Percentiles rank a stretch among this genome's conserved stretches.
phyloP scores from a whole-genome alignment of 92 coral and sea anemone genomes.

The Bergia puertoricense region DNA sequence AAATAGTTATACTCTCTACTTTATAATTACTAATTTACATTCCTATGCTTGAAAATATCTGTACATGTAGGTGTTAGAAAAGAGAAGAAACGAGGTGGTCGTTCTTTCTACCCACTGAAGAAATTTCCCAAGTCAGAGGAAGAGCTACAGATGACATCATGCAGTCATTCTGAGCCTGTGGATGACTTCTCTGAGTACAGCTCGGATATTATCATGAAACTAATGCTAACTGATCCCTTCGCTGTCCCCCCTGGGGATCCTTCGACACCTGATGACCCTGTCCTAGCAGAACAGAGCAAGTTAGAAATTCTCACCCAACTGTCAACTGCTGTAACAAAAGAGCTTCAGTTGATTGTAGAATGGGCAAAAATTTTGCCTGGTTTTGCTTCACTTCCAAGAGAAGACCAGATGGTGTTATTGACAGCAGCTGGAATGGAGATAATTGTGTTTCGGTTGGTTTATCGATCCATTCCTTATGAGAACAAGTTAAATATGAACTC shows the following conservation, averaged over 20 bases:
- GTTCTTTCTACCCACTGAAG: conserved; percentile 90
- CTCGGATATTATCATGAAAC: conserved; percentile 5
- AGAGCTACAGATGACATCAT: conserved; percentile 22
- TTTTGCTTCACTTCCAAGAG: background rate
- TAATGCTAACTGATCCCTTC: no score
- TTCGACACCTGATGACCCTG: conserved; percentile 46
- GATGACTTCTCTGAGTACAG: conserved; percentile 35
- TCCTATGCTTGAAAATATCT: background rate
- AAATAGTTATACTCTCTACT: no score
- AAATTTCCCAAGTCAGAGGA: background rate
- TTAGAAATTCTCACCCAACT: conserved; percentile 71
- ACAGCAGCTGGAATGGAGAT: conserved; percentile 59
- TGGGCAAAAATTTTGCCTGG: no score
- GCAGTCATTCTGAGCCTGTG: conserved; percentile 22
- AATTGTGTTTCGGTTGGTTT: conserved; percentile 71
- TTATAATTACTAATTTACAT: no score
- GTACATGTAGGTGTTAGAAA: conserved; percentile 78
- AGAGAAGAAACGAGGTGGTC: conserved; percentile 90
- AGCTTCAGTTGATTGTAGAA: conserved; percentile 45
- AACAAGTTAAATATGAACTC: conserved; percentile 76
- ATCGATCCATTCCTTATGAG: conserved; percentile 85
- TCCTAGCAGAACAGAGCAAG: conserved; percentile 61
- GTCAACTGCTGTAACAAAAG: conserved; percentile 89
- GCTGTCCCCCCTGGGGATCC: conserved; percentile 55
- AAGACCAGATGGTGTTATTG: conserved; percentile 80